Base-by-base conservation (phyloP, 2,797 vertebrate genomes). In the Scolopax rusticola region DNA sequence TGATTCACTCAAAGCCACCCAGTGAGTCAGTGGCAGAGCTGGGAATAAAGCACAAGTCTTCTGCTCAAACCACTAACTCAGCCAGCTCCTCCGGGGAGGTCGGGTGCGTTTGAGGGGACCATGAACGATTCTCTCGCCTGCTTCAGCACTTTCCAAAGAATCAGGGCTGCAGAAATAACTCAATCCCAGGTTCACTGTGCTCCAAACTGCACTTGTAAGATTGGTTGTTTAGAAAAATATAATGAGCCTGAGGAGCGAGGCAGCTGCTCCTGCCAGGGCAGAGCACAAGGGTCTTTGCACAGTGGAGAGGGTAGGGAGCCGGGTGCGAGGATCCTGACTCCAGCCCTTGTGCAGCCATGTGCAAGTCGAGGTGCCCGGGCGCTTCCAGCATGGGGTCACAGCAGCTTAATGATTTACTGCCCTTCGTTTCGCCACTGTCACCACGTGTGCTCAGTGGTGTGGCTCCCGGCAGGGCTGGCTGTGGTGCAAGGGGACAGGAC, bases 1-100 rank as follows among this genome's bases (percentile, higher is more conserved):
- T 74, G 89, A 89, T 95, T 92, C 86, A 77, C 79, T 87, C 43
- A 65, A 27, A 89, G 86, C 87, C 80, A 84, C 63, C 51, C 70
- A 90, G 56, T 36, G 60, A 95, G 92, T 82, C 64, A 59, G 75
- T 82, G 78, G 60, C 51, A 95, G 90, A 92, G 56, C 43, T 79
- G 77, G 77, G 63, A 95, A 80, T 82, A 90, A 82, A 96, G 86
- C 78, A 60, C 83, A 95, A 91, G 75, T 65, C 81, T 92, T 91
- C 80, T 89, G 77, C 86, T 89, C 77, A 84, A 90, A 79, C 67
- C 54, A 30, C 51, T 81, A 65, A 59, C 65, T 79, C 80, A 82
- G 43, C 63, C 87, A 89, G 48, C 71, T 84, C 77, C 81, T 91
- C 78, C 5, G 0, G 74, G 77, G 84, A 90, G 85, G 70, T 32